Conservation (phyloP, 2,797 vertebrate species). For the Cygnus olor region DNA sequence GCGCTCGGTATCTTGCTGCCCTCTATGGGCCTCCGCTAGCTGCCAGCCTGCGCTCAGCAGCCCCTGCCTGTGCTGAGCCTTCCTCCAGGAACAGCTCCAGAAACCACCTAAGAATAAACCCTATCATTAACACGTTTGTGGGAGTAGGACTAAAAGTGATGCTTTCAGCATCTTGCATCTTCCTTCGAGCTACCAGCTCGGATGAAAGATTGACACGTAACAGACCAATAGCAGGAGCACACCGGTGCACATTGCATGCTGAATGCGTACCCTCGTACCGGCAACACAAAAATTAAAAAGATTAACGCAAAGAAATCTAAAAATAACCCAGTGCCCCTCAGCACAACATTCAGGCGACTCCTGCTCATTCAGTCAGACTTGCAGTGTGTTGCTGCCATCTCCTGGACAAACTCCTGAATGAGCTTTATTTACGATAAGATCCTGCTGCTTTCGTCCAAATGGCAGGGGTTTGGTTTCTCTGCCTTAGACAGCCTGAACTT, state of each 20-base stretch:
- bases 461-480: not conserved
- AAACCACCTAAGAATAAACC: slow-evolving; percentile 73
- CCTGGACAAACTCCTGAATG: slow-evolving; percentile 66
- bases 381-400: slow-evolving; percentile 79
- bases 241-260: slow-evolving; percentile 33
- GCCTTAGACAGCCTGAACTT: not conserved
- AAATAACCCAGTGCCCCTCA: slow-evolving; percentile 47
- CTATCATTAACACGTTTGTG: slow-evolving; percentile 72
- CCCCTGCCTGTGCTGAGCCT: not conserved
- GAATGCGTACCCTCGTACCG: slow-evolving; percentile 26
- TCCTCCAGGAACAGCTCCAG: slow-evolving; percentile 65
- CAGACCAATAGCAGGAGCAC: slow-evolving; percentile 66
- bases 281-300: slow-evolving; percentile 47
- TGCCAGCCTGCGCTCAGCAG: slow-evolving; percentile 33
- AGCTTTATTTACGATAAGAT: not conserved
- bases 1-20: slow-evolving; percentile 72
- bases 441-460: not conserved
- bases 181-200: slow-evolving; percentile 58
- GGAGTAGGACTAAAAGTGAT: slow-evolving; percentile 69
- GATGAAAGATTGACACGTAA: slow-evolving; percentile 63
- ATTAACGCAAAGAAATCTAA: slow-evolving; percentile 59
- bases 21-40: slow-evolving; percentile 68
- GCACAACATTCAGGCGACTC: slow-evolving; percentile 1
- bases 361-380: not conserved
- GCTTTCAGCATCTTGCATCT: slow-evolving; percentile 68